Base-by-base conservation (phyloP, 2,888 invertebrate genomes). In the Ectemnius lituratus region DNA sequence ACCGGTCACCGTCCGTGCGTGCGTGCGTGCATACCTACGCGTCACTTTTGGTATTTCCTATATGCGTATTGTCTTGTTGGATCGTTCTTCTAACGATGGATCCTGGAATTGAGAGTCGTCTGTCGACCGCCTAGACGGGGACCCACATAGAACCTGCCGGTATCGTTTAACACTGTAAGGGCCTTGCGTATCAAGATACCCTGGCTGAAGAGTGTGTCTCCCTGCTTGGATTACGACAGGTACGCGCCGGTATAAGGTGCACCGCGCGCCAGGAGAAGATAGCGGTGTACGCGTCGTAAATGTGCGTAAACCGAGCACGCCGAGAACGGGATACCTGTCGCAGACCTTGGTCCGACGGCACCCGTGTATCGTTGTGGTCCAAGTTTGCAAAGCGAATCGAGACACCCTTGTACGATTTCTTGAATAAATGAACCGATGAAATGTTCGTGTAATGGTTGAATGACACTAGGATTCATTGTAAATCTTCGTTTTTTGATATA, bases 181-280 rank as follows among this genome's bases (percentile, higher is more conserved):
- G 52, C 52, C 52, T 52, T 52, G 52, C 52, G 52, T 52, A 52
- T 52, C 52, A 52, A 52, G 52, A 52, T 52, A 52, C 52, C 37
- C 37, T 37, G 6, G 52, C 52, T 52, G 14, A 5, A 52, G 16
- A 52, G 52, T 52, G 52, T 52, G 8, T 16, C n/a, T 16, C 52
- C 16, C 52, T 52, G 52, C 4, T 52, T 52, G 16, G 16, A 52
- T 52, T 52, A 52, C 52, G 52, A 14, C 52, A 52, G 52, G 52
- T 52, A 52, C 52, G n/a, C 52, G 52, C 52, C 52, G 52, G 52
- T 16, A 16, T 5, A 52, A 52, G 52, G 52, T 16, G 52, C n/a
- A 52, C 23, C 23, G 23, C 23, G 20, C 23, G 23, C 23, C 23
- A 23, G 16, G 52, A 52, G 52, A 16, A 52, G 52, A 16, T 14